Evolutionary conservation across 2,113 vertebrate species (phyloP).

Genomic region (Trematocara unimaculatum): DNA sequence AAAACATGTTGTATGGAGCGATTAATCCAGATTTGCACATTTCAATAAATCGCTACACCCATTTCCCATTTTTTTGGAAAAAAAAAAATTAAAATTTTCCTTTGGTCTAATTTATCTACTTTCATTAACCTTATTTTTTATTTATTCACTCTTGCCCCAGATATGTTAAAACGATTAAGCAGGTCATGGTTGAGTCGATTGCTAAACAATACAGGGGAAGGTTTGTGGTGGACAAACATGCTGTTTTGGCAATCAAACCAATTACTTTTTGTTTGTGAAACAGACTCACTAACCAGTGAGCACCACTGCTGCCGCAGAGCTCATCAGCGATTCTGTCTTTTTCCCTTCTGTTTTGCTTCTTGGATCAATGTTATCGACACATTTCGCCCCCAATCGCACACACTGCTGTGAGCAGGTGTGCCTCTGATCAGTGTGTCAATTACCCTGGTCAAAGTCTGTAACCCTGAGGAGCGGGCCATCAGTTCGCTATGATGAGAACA

Average conservation of each 20-base stretch:
- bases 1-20: neutral
- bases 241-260: neutral
- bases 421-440: constrained; percentile 24
- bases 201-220: neutral
- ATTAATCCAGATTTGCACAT: neutral
- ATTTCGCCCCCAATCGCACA: neutral
- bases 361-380: constrained; percentile 39
- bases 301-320: neutral
- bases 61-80: neutral
- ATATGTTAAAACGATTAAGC: neutral
- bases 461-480: neutral
- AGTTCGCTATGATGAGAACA: neutral
- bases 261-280: neutral
- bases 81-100: fast-evolving
- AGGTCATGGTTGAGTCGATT: neutral
- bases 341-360: neutral
- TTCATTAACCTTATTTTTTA: neutral
- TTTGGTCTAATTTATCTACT: neutral
- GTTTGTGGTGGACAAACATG: neutral
- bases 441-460: neutral
- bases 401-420: neutral
- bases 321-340: neutral
- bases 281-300: neutral
- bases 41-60: neutral
- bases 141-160: neutral